phyloP scores from a whole-genome alignment of 2,113 vertebrate species.

The Lophochroa leadbeateri region DNA sequence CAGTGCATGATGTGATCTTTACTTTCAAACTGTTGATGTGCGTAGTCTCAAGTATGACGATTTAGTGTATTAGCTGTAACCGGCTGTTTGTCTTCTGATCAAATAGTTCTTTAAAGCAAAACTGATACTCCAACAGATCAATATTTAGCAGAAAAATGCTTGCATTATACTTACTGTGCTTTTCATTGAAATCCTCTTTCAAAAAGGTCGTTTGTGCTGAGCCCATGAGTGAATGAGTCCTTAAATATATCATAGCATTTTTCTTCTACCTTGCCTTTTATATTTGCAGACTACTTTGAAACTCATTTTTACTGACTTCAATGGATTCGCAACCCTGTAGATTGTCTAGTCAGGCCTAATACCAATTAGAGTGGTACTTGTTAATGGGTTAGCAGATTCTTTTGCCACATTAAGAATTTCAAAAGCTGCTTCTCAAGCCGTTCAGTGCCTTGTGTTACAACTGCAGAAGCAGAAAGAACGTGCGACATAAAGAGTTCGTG shows the following conservation, averaged over 20 bases:
- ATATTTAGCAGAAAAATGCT: background rate
- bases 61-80: background rate
- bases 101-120: background rate
- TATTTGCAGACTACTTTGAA: background rate
- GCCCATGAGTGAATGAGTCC: background rate
- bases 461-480: background rate
- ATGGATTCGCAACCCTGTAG: background rate
- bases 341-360: background rate
- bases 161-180: background rate
- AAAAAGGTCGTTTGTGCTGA: background rate
- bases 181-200: background rate
- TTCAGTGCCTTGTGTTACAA: constrained; percentile 1
- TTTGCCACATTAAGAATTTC: constrained; percentile 10
- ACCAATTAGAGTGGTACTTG: background rate
- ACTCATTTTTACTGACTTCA: background rate
- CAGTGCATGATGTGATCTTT: background rate
- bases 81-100: background rate
- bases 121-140: background rate
- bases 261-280: background rate
- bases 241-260: background rate
- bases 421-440: background rate
- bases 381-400: background rate
- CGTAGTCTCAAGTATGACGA: accelerated
- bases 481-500: background rate
- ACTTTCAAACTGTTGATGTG: background rate